Conservation (phyloP, 2,113 vertebrate species). For the Triplophysa siluroides region DNA sequence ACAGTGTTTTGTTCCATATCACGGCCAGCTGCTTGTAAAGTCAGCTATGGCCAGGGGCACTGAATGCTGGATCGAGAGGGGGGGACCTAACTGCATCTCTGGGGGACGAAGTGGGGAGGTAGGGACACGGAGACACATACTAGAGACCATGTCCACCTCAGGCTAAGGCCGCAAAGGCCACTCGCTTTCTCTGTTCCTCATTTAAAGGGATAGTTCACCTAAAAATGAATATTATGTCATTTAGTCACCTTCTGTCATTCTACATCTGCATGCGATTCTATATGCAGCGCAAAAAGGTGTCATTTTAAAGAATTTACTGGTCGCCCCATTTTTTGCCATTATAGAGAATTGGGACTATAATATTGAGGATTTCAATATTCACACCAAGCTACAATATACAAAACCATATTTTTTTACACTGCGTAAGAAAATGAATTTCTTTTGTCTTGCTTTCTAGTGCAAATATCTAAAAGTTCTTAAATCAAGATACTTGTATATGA, state of each 20-base stretch:
- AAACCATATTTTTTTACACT: too few relatives aligned
- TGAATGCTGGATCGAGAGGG: slow-evolving; percentile 61
- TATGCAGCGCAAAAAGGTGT: too few relatives aligned
- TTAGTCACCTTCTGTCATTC: neutral
- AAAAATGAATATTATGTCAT: neutral
- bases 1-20: slow-evolving; percentile 63
- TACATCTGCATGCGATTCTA: too few relatives aligned
- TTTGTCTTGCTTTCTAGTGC: too few relatives aligned
- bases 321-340: neutral
- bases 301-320: neutral
- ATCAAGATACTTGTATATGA: too few relatives aligned
- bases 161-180: slow-evolving; percentile 64
- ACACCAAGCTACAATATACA: too few relatives aligned
- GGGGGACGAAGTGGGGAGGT: slow-evolving; percentile 62
- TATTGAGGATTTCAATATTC: too few relatives aligned
- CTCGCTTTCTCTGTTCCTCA: slow-evolving; percentile 55
- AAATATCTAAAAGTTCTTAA: too few relatives aligned
- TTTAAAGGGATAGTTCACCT: slow-evolving; percentile 22
- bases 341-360: too few relatives aligned
- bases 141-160: slow-evolving; percentile 69
- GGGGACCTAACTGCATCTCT: slow-evolving; percentile 55
- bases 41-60: slow-evolving; percentile 71
- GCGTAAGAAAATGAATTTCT: too few relatives aligned
- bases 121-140: slow-evolving; percentile 66
- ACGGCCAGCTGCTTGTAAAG: slow-evolving; percentile 74